These are phyloP conservation scores for Caenorhabditis doughertyi DNA, from an alignment of 2,888 invertebrate species.

Conservation along the genomic window DNA sequence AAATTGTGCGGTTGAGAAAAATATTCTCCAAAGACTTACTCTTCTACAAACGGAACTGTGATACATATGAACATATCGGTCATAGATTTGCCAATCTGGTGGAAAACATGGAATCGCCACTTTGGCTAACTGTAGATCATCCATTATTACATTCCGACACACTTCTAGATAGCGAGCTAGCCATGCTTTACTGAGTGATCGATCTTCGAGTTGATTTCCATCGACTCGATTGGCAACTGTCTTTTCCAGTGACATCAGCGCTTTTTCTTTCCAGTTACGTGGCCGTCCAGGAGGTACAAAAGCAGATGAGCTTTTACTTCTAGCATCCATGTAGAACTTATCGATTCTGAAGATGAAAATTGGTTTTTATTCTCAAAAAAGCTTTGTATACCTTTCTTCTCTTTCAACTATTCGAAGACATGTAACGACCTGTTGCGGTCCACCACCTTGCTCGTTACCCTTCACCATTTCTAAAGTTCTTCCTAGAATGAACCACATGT, in stretches of 20 bases:
- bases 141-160: constrained; percentile 75
- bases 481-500: constrained; percentile 90
- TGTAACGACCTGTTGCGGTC: constrained; percentile 88
- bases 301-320: constrained; percentile 88
- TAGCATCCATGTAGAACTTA: constrained; percentile 88
- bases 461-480: constrained; percentile 93
- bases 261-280: constrained; percentile 85
- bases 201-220: constrained; percentile 94
- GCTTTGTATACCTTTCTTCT: constrained; percentile 88
- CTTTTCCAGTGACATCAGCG: constrained; percentile 84
- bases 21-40: constrained; percentile 64
- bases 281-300: constrained; percentile 96
- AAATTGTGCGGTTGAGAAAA: too few species aligned
- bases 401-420: constrained; percentile 96
- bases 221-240: constrained; percentile 87
- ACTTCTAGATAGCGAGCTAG: constrained; percentile 91
- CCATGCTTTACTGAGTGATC: constrained; percentile 95
- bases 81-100: constrained; percentile 93
- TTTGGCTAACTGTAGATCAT: constrained; percentile 82
- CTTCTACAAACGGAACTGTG: constrained; percentile 88
- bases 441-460: constrained; percentile 86
- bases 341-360: constrained; percentile 86
- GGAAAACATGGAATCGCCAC: constrained; percentile 92
- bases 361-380: background rate
- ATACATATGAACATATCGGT: constrained; percentile 94